A percentile compares a stretch with the other conserved stretches of the same genome.
Evolutionary conservation across 2,888 invertebrate genomes (phyloP).

Genomic region (Galerucella pusilla): DNA sequence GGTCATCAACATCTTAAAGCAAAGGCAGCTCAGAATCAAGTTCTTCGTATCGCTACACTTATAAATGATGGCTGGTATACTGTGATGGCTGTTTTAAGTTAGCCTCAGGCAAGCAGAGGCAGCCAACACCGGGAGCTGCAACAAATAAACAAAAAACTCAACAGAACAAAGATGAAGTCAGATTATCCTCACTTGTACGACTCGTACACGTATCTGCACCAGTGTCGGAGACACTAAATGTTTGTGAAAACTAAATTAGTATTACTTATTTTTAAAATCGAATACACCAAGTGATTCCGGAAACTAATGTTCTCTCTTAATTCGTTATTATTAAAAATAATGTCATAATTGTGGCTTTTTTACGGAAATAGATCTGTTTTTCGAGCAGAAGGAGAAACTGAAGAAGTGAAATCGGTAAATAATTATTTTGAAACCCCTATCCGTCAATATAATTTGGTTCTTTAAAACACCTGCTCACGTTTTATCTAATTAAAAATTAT

Average conservation of each 20-base stretch:
- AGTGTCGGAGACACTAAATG: slow-evolving; percentile 20
- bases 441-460: too few species aligned
- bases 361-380: too few species aligned
- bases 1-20: slow-evolving; percentile 65
- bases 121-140: slow-evolving; percentile 65
- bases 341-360: too few species aligned
- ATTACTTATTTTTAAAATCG: background rate
- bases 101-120: slow-evolving; percentile 61
- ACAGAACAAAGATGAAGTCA: slow-evolving; percentile 63
- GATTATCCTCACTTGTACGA: slow-evolving; percentile 62
- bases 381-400: too few species aligned
- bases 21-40: slow-evolving; percentile 64
- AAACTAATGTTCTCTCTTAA: too few species aligned
- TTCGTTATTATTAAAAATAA: too few species aligned
- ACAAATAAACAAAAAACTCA: slow-evolving; percentile 64
- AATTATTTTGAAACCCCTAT: too few species aligned
- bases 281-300: too few species aligned
- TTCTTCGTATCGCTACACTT: slow-evolving; percentile 64
- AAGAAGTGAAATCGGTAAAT: too few species aligned
- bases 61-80: slow-evolving; percentile 62
- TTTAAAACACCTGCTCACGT: too few species aligned
- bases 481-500: too few species aligned
- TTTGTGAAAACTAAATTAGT: background rate
- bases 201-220: slow-evolving; percentile 46
- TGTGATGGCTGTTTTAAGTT: slow-evolving; percentile 58